Base-by-base conservation (phyloP, 2,113 vertebrate species). In the Hippocampus abdominalis region DNA sequence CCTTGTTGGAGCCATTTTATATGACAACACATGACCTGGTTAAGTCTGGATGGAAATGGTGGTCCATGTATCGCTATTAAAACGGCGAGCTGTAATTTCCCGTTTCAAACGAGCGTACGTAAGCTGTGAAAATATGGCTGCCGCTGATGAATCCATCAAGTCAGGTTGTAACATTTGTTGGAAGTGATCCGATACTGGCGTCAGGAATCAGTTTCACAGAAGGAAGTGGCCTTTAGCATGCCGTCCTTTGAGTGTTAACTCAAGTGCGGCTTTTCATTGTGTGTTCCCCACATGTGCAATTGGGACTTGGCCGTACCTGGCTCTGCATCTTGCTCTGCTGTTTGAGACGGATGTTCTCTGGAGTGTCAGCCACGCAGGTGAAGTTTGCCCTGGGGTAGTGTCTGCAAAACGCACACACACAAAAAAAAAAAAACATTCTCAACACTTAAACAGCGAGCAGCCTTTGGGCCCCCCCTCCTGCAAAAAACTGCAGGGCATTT, bases 371-470 rank as follows among this genome's bases (percentile, higher is more conserved):
- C 90, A 98, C 96, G 77, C 91, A 93, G 86, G 96, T 99, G 91
- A 96, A 98, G 78, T 93, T 91, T 76, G 96, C 94, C 92, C 95
- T 98, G 68, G 96, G 96, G 92, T 99, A 98, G 93, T 98, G 97
- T 91, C 96, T 98, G 92, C n/a, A 80, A 83, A 78, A 83, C 9
- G n/a, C 11, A 44, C 83, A 71, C 79, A 36, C 16, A 27, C 72
- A 79, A 21, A 54, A 2, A 21, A 54, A 2, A 64, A 29, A 64
- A 69, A 69, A 79, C 65, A 65, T 13, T 68, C 0, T 18, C 67
- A 76, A 66, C 63, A 78, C 61, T 42, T 69, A 63, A 71, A 77
- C 79, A 79, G 73, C 70, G 77, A 75, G 69, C 81, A 75, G 75
- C 69, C 69, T 81, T 72, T 73, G 79, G 74, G 66, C 73, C 71